A percentile compares a stretch with the other conserved stretches of the same genome.
phyloP scores from a whole-genome alignment of 2,113 vertebrate genomes.

The Scortum barcoo region DNA sequence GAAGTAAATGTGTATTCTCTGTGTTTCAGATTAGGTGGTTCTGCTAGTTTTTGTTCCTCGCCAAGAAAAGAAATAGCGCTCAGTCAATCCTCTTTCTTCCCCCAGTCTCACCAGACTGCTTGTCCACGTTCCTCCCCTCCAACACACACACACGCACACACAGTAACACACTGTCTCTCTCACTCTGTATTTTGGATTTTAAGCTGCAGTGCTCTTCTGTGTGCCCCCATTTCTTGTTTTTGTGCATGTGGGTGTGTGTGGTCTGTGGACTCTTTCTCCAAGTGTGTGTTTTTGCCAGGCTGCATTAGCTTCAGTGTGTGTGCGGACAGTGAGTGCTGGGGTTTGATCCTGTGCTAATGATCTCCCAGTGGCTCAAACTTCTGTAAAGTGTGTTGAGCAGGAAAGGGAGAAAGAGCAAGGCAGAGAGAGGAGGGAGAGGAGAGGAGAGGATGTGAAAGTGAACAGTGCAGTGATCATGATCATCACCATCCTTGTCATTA shows the following conservation, averaged over 20 bases:
- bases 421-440: background rate
- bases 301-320: constrained; percentile 28
- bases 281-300: constrained; percentile 15
- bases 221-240: constrained; percentile 60
- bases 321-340: constrained; percentile 62
- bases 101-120: constrained; percentile 21
- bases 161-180: constrained; percentile 26
- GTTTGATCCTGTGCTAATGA: constrained; percentile 82
- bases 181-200: constrained; percentile 55
- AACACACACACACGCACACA: background rate
- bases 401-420: constrained; percentile 42
- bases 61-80: constrained; percentile 39
- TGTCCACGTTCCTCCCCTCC: background rate
- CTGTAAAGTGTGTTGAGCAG: constrained; percentile 69
- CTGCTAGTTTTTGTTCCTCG: constrained; percentile 33
- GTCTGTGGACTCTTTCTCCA: constrained; percentile 28
- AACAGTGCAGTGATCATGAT: constrained; percentile 46
- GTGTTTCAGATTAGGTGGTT: constrained; percentile 39
- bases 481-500: constrained; percentile 32
- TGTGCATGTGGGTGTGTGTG: constrained; percentile 32
- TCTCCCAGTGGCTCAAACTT: constrained; percentile 80
- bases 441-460: constrained; percentile 23
- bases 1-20: constrained; percentile 55
- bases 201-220: constrained; percentile 56
- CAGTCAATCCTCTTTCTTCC: constrained; percentile 33